These are phyloP conservation scores for Drosophila tsacasi DNA, from an alignment of 1,140 invertebrate genomes.

Conservation along the genomic window DNA sequence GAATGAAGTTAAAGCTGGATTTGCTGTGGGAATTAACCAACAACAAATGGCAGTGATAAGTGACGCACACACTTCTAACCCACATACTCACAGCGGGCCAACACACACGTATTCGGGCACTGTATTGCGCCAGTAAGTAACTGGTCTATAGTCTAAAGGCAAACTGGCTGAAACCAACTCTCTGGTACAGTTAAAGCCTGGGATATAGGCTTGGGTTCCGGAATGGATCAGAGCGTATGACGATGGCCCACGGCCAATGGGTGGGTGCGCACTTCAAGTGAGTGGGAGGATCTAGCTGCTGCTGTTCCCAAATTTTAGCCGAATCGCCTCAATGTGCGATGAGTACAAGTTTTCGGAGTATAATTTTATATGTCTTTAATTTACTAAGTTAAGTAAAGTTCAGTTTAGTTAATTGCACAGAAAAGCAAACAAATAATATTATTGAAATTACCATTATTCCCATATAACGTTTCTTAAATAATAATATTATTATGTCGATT, in stretches of 20 bases:
- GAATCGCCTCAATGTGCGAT: slow-evolving; percentile 19
- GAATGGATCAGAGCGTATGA: slow-evolving; percentile 40
- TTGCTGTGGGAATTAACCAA: slow-evolving; percentile 23
- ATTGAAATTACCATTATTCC: background rate
- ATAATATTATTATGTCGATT: background rate
- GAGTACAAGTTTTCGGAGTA: slow-evolving; percentile 21
- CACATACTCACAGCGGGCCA: slow-evolving; percentile 42
- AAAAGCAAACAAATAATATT: background rate
- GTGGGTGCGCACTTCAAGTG: slow-evolving; percentile 65
- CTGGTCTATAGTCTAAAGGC: slow-evolving; percentile 55
- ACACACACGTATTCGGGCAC: slow-evolving; percentile 10
- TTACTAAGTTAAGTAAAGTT: slow-evolving; percentile 28
- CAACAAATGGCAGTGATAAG: slow-evolving; percentile 29
- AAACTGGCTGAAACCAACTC: slow-evolving; percentile 52
- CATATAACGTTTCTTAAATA: background rate
- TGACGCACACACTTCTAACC: slow-evolving; percentile 68
- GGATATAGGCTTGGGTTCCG: slow-evolving; percentile 27
- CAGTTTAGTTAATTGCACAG: slow-evolving; percentile 3
- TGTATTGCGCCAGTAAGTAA: slow-evolving; percentile 34
- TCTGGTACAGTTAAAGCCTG: slow-evolving; percentile 62
- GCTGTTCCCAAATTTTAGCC: slow-evolving; percentile 47
- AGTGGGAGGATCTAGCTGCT: slow-evolving; percentile 49
- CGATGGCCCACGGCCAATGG: slow-evolving; percentile 67
- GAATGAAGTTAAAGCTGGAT: slow-evolving; percentile 36
- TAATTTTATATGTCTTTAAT: slow-evolving; percentile 24